Conservation (phyloP, 2,797 vertebrate genomes). For the Phrynocephalus vlangalii region DNA sequence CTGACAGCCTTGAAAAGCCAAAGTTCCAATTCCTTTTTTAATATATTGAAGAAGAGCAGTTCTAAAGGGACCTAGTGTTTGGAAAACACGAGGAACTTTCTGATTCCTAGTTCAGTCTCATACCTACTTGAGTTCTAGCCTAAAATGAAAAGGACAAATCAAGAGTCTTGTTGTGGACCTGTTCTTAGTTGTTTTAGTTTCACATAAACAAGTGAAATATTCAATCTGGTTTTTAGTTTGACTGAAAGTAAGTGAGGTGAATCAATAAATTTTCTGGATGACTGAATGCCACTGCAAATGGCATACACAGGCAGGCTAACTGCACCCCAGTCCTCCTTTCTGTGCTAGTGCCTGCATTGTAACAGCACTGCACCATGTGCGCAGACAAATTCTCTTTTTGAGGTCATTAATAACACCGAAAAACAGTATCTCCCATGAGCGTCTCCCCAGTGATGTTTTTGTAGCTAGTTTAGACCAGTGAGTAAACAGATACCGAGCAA, state of each 20-base stretch:
- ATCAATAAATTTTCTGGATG: neutral
- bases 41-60: neutral
- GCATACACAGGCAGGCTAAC: neutral
- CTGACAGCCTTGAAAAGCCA: neutral
- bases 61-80: neutral
- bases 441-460: conserved; percentile 25
- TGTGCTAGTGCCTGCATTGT: neutral
- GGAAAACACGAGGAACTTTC: neutral
- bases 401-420: conserved; percentile 39
- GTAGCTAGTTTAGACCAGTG: conserved; percentile 17
- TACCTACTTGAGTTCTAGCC: neutral
- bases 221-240: neutral
- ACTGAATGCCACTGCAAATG: neutral
- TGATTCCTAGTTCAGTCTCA: neutral
- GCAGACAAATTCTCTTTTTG: conserved; percentile 43
- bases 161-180: neutral
- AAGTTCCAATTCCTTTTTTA: neutral
- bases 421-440: conserved; percentile 43
- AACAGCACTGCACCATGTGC: conserved; percentile 14
- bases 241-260: neutral
- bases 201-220: neutral
- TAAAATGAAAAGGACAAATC: neutral
- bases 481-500: conserved; percentile 33
- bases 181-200: neutral
- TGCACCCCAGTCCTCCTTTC: neutral